Percentiles rank a stretch among this genome's conserved stretches.
Evolutionary conservation across 2,888 invertebrate genomes (phyloP).

Genomic region (Drosophila stalkeri): DNA sequence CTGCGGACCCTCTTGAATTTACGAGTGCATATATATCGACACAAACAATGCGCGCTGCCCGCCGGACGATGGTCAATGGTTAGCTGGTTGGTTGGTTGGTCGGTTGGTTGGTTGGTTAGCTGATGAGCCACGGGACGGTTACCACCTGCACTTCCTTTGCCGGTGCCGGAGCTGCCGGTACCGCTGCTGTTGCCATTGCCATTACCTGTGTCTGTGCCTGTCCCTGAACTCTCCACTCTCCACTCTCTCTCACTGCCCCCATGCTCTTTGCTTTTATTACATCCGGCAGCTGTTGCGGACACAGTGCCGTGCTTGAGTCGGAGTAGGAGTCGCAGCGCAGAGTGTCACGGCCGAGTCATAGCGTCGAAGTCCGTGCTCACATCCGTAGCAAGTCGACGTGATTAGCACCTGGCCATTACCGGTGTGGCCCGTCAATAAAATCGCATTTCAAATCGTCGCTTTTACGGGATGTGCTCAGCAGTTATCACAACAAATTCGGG

Average conservation of each 20-base stretch:
- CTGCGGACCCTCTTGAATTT: constrained; percentile 31
- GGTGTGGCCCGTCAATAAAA: constrained; percentile 36
- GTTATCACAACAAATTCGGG: constrained; percentile 5
- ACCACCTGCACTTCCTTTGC: constrained; percentile 71
- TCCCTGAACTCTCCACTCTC: no score
- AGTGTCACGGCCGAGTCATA: constrained; percentile 18
- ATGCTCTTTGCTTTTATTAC: constrained; percentile 51
- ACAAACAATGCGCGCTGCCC: constrained; percentile 13
- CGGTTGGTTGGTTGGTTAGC: constrained; percentile 19
- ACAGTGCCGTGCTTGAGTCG: constrained; percentile 2
- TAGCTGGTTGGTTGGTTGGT: constrained; percentile 28
- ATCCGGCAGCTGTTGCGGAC: constrained; percentile 59
- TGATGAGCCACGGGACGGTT: constrained; percentile 24
- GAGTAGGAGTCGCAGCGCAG: not conserved
- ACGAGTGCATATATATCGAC: constrained; percentile 38
- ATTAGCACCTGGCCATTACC: constrained; percentile 51
- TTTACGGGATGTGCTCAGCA: constrained; percentile 23
- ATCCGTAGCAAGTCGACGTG: constrained; percentile 33
- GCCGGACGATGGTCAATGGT: constrained; percentile 45
- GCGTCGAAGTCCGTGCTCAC: constrained; percentile 21
- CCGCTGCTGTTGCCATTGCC: constrained; percentile 52
- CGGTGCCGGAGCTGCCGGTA: constrained; percentile 18
- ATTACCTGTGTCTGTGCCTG: not conserved
- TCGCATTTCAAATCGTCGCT: constrained; percentile 30
- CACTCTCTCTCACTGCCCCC: not conserved